Evolutionary conservation across 2,797 vertebrate species (phyloP).

Genomic region (Xiphophorus birchmanni): DNA sequence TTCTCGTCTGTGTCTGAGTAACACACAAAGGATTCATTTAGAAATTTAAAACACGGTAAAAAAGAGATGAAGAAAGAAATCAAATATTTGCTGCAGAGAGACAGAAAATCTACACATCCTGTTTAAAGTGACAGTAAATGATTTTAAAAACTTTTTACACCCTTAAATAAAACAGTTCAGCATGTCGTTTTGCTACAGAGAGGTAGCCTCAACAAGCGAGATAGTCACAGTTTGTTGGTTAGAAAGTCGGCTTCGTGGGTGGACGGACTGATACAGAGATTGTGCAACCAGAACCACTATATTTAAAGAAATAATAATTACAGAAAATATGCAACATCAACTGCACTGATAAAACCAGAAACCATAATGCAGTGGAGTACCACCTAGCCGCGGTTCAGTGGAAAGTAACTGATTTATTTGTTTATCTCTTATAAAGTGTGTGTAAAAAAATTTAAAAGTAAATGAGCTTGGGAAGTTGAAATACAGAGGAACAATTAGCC

Average conservation of each 20-base stretch:
- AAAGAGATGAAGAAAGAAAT: slow-evolving; percentile 1
- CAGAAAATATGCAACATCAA: not conserved
- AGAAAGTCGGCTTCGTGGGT: not conserved
- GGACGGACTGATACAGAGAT: not conserved
- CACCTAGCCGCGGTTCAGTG: not conserved
- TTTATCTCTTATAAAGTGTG: not conserved
- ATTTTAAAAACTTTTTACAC: not conserved
- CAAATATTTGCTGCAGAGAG: slow-evolving; percentile 4
- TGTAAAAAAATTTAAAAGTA: not conserved
- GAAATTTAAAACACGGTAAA: not conserved
- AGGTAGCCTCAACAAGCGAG: not conserved
- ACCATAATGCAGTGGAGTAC: not conserved
- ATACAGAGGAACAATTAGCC: not conserved
- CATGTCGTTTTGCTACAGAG: no score
- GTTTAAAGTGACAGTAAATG: not conserved
- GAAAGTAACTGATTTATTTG: not conserved
- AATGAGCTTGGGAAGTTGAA: not conserved
- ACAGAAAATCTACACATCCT: slow-evolving; percentile 10
- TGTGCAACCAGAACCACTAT: not conserved
- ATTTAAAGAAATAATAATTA: not conserved
- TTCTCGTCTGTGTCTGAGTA: slow-evolving; percentile 26
- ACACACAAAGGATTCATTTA: slow-evolving; percentile 20
- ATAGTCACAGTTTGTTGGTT: not conserved
- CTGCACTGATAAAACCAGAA: not conserved
- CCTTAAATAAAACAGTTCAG: not conserved